Conservation (phyloP, 2,113 vertebrate species). For the Lathamus discolor region DNA sequence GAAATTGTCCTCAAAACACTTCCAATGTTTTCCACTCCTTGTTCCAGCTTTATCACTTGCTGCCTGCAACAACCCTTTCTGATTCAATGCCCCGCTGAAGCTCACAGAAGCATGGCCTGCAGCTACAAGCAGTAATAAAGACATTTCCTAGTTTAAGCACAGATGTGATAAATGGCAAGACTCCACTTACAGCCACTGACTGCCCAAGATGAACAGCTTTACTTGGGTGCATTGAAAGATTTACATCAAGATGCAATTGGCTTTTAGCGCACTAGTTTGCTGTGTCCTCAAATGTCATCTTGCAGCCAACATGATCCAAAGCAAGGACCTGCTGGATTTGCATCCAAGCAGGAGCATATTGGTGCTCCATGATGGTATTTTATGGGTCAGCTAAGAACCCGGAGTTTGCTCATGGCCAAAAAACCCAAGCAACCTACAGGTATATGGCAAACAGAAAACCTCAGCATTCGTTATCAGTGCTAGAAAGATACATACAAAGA, state of each 20-base stretch:
- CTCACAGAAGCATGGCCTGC: not conserved
- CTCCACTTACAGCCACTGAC: not conserved
- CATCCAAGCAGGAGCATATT: not conserved
- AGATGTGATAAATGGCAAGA: not conserved
- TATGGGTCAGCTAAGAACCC: not conserved
- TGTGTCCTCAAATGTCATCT: not conserved
- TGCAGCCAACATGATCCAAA: not conserved
- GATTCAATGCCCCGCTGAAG: not conserved
- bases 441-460: not conserved
- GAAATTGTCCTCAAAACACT: not conserved
- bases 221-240: not conserved
- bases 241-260: too few relatives aligned
- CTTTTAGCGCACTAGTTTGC: too few relatives aligned
- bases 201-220: not conserved
- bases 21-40: not conserved
- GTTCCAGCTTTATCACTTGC: not conserved
- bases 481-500: not conserved
- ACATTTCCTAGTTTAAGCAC: not conserved
- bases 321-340: not conserved
- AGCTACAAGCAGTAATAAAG: not conserved
- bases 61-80: not conserved
- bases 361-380: not conserved
- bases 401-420: not conserved
- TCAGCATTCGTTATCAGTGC: not conserved
- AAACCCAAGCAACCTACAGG: not conserved